Base-by-base conservation (phyloP, 2,113 vertebrate genomes). In the Panthera tigris region DNA sequence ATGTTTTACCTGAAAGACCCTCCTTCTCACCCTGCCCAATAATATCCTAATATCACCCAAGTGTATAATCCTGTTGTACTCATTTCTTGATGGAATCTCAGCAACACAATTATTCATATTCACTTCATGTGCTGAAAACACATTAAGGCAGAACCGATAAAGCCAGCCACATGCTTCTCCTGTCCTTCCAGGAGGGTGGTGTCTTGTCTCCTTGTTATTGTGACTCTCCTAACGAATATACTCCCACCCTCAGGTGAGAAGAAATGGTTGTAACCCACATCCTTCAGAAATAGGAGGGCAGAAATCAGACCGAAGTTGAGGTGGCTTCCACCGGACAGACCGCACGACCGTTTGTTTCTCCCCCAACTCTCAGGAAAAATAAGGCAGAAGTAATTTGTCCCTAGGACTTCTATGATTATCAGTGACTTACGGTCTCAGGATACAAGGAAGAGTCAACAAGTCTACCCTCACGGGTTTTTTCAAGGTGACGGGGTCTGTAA, bases 221-320 rank as follows among this genome's bases (percentile, higher is more conserved):
- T 63, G 27, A 71, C 27, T 63, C 16, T 36, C 41, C 52, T 39
- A 31, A 61, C 10, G 45, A 25, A 76, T 7, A 73, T 2, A 27
- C 50, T 39, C 50, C 55, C 55, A 61, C 63, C 16, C 21, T 57
- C n/a, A 74, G 27, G 21, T 5, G 19, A 66, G 63, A 73, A 57
- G 50, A 23, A 31, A 48, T 4, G 33, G 68, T 39, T 63, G 79
- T 71, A 52, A 45, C 36, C n/a, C 81, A 76, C 25, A 57, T 18
- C 92, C 63, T 84, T 74, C 81, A 96, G 89, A 91, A 97, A 82
- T 1, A 66, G 36, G 33, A 90, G 48, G 66, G 27, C 29, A 57
- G 23, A 71, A 39, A 31, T 87, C 21, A 76, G 76, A 84, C 39
- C 27, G 13, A 71, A 52, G 41, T 39, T n/a, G 41, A 95, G 29